phyloP scores from a whole-genome alignment of 2,797 vertebrate species.

The Scyliorhinus canicula region DNA sequence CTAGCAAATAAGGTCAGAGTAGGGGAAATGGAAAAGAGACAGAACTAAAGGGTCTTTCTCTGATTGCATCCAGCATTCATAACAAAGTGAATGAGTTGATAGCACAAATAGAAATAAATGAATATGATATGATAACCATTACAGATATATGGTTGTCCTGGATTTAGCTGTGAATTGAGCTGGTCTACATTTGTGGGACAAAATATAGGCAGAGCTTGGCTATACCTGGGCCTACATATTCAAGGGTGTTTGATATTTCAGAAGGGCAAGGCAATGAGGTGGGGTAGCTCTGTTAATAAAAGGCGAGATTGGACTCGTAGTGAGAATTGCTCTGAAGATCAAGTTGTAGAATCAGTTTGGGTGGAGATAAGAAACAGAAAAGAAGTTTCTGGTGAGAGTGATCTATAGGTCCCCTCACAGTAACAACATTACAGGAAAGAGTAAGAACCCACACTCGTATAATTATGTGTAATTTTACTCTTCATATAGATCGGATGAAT shows the following conservation, averaged over 20 bases:
- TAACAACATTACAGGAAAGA: too few relatives aligned
- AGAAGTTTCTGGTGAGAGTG: too few relatives aligned
- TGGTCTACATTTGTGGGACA: too few relatives aligned
- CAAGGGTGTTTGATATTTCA: neutral
- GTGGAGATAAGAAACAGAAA: neutral
- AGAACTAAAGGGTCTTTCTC: too few relatives aligned
- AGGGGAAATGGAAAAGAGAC: neutral
- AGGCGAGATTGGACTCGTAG: neutral
- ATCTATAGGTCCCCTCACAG: too few relatives aligned
- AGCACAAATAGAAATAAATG: neutral
- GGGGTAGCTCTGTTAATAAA: neutral
- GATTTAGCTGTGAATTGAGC: too few relatives aligned
- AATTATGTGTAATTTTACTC: too few relatives aligned
- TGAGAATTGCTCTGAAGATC: neutral
- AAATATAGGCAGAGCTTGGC: too few relatives aligned
- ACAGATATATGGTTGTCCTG: neutral
- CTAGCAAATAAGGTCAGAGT: neutral
- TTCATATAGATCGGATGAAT: too few relatives aligned
- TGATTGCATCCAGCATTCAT: neutral
- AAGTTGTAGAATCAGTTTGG: neutral
- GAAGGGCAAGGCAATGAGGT: neutral
- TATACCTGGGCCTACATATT: neutral
- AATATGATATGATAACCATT: neutral
- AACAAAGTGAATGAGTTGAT: neutral
- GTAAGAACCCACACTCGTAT: too few relatives aligned